These are phyloP conservation scores for Grammomys dolichurus DNA, from an alignment of 2,113 vertebrate species.

Conservation along the genomic window DNA sequence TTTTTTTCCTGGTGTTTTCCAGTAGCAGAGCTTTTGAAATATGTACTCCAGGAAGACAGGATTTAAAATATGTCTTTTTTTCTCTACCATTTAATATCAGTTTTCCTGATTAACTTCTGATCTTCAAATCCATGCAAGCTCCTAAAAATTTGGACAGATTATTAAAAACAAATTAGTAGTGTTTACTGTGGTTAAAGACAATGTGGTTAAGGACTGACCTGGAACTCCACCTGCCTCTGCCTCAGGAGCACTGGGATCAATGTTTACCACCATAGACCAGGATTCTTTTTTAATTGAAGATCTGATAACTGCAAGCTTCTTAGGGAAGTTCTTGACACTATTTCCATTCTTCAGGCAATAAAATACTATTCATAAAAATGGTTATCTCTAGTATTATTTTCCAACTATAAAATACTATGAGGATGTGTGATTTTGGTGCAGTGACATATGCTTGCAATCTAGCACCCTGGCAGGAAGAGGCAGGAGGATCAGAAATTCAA, in stretches of 20 bases:
- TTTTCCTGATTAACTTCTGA: conserved; percentile 44
- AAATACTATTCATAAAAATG: background rate
- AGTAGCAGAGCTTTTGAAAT: conserved; percentile 55
- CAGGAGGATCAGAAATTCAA: background rate
- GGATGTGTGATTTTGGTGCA: background rate
- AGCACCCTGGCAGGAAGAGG: background rate
- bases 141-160: conserved; percentile 37
- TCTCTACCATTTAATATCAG: background rate
- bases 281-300: background rate
- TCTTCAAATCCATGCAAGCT: background rate
- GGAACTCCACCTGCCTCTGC: background rate
- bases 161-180: conserved; percentile 41
- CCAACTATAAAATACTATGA: background rate
- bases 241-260: background rate
- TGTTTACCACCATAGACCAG: background rate
- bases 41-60: background rate
- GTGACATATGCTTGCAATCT: background rate
- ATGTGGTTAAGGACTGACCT: background rate
- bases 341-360: background rate
- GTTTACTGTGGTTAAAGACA: background rate
- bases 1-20: conserved; percentile 37
- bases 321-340: background rate
- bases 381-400: conserved; percentile 24
- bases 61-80: conserved; percentile 49
- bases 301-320: conserved; percentile 15